Percentiles rank a stretch among this genome's conserved stretches.
Conservation (phyloP, 2,797 vertebrate genomes). For the Karalla daura region DNA sequence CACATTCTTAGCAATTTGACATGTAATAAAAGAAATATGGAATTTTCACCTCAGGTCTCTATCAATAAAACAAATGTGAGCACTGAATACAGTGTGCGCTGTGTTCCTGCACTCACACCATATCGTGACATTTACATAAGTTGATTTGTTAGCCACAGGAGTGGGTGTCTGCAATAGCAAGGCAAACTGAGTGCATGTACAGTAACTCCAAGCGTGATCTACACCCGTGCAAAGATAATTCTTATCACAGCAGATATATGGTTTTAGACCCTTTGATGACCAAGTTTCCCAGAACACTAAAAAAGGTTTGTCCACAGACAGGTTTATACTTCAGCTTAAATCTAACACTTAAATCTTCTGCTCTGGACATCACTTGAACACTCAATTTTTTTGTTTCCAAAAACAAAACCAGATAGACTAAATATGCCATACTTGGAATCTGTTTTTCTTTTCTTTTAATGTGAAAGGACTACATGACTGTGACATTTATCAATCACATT, state of each 20-base stretch:
- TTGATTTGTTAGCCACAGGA: slow-evolving; percentile 75
- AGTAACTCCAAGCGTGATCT: slow-evolving; percentile 64
- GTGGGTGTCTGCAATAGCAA: slow-evolving; percentile 54
- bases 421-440: slow-evolving; percentile 24
- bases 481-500: slow-evolving; percentile 10
- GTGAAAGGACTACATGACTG: background rate
- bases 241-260: slow-evolving; percentile 71
- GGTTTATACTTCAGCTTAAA: slow-evolving; percentile 61
- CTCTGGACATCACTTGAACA: slow-evolving; percentile 26
- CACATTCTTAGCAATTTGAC: slow-evolving; percentile 77
- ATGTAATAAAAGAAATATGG: slow-evolving; percentile 77
- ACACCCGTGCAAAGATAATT: slow-evolving; percentile 67
- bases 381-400: slow-evolving; percentile 30
- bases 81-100: slow-evolving; percentile 44
- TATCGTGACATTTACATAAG: slow-evolving; percentile 64
- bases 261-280: slow-evolving; percentile 55
- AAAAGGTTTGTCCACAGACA: slow-evolving; percentile 48
- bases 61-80: slow-evolving; percentile 76
- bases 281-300: slow-evolving; percentile 57
- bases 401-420: slow-evolving; percentile 41
- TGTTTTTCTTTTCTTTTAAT: too few relatives aligned
- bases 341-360: slow-evolving; percentile 58
- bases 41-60: slow-evolving; percentile 78
- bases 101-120: slow-evolving; percentile 48
- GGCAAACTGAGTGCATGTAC: slow-evolving; percentile 50